Conservation (phyloP, 2,797 vertebrate species). For the Crenuchus spilurus region DNA sequence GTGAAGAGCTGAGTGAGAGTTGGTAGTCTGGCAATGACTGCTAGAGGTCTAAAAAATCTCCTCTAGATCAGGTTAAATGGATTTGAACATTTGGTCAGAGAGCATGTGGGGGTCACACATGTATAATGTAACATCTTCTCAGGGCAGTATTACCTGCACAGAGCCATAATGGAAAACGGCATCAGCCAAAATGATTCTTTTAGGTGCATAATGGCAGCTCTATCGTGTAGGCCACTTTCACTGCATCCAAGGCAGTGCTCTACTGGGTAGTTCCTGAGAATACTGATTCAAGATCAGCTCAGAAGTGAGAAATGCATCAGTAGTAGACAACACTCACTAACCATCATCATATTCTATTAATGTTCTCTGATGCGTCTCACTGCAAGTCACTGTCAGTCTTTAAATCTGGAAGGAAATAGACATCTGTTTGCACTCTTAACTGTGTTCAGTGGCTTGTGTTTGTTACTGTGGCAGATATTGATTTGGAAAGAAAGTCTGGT, state of each 20-base stretch:
- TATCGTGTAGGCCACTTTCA: conserved; percentile 4
- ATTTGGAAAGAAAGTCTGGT: too few relatives aligned
- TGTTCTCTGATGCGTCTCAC: background rate
- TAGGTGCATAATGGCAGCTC: background rate
- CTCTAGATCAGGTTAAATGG: conserved; percentile 32
- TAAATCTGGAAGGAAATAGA: background rate
- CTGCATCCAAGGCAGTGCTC: background rate
- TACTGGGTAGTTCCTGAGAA: background rate
- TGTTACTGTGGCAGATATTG: background rate
- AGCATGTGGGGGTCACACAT: conserved; percentile 16
- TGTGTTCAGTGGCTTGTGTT: background rate
- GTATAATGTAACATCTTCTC: conserved; percentile 33
- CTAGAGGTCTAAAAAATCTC: conserved; percentile 16
- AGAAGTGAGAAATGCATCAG: conserved; percentile 1
- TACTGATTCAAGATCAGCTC: conserved; percentile 3
- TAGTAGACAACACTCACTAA: background rate
- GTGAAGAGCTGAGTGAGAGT: conserved; percentile 9
- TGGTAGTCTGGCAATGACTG: conserved; percentile 31
- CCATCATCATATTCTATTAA: background rate
- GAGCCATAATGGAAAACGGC: conserved; percentile 23
- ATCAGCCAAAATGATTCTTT: conserved; percentile 5
- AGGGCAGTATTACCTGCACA: background rate
- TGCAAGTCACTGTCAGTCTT: background rate
- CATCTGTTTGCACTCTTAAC: background rate
- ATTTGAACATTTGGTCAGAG: conserved; percentile 47